Base-by-base conservation (phyloP, 1,140 invertebrate species). In the Calephelis nemesis region DNA sequence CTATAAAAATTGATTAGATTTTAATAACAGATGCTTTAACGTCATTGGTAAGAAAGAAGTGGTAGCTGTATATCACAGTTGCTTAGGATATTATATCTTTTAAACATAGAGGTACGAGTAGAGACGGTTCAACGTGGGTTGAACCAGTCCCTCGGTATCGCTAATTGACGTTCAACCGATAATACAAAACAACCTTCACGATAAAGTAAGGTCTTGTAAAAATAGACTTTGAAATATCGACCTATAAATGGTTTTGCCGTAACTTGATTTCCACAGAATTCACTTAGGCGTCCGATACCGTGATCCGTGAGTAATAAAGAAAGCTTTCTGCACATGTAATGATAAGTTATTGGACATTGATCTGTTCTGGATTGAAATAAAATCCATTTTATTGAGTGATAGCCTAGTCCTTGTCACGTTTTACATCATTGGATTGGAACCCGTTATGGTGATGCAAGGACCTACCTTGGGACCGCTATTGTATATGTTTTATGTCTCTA, bases 371-470 rank as follows among this genome's bases (percentile, higher is more conserved):
- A 73, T 78, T 65, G 81, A 75, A 84, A 88, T 90, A 90, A 86
- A 87, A 90, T 69, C 76, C 80, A 90, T 88, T 87, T 88, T 88
- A 85, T 88, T 88, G 84, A 88, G 80, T 86, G 83, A 86, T 86
- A 75, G 77, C 50, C 74, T 72, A 77, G 82, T 64, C 68, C 75
- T 82, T 88, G 82, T 87, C 83, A 83, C 85, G 82, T 88, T 87
- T 81, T 87, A 83, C 79, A 81, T 85, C 78, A 86, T 80, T 79
- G 70, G 81, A 74, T 74, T 69, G 71, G 69, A 84, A 84, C 84
- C 74, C 54, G 79, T 85, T 83, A 77, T 81, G 78, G 75, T 84
- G 77, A 82, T 74, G 73, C 82, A 85, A 89, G 82, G 82, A 70
- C 67, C 63, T 83, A 77, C 70, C 15, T 73, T 74, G 50, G 78